Conservation (phyloP, 2,797 vertebrate genomes). For the Naso thynnoides region DNA sequence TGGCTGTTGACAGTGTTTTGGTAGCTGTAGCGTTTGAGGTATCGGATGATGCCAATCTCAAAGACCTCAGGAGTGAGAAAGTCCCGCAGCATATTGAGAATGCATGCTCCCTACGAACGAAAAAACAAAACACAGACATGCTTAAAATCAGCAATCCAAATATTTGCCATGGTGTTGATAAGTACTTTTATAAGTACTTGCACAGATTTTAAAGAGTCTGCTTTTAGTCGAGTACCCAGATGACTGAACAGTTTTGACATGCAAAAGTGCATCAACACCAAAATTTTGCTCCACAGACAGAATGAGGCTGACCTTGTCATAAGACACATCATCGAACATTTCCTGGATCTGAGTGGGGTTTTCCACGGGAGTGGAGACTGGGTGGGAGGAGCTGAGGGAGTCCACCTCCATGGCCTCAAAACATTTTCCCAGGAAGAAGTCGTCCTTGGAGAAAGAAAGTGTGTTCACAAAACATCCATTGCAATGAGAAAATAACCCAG, state of each 20-base stretch:
- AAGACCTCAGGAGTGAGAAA: slow-evolving; percentile 89
- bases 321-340: slow-evolving; percentile 95
- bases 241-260: neutral
- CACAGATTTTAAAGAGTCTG: neutral
- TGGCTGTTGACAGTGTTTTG: slow-evolving; percentile 91
- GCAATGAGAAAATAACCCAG: neutral
- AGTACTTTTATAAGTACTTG: neutral
- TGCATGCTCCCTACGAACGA: slow-evolving; percentile 92
- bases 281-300: neutral
- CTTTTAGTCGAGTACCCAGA: neutral
- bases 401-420: slow-evolving; percentile 93
- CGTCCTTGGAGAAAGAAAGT: slow-evolving; percentile 80
- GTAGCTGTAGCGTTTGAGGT: slow-evolving; percentile 91
- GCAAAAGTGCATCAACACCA: neutral
- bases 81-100: slow-evolving; percentile 93
- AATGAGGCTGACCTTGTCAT: slow-evolving; percentile 88
- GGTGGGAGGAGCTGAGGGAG: slow-evolving; percentile 92
- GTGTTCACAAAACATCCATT: neutral
- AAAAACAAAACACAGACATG: slow-evolving; percentile 31
- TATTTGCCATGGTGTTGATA: neutral
- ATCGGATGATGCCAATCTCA: slow-evolving; percentile 89
- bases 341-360: slow-evolving; percentile 92
- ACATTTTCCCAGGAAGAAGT: slow-evolving; percentile 90
- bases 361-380: slow-evolving; percentile 90
- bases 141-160: neutral